phyloP scores from a whole-genome alignment of 2,888 invertebrate species.

The Lasioglossum leucozonium region DNA sequence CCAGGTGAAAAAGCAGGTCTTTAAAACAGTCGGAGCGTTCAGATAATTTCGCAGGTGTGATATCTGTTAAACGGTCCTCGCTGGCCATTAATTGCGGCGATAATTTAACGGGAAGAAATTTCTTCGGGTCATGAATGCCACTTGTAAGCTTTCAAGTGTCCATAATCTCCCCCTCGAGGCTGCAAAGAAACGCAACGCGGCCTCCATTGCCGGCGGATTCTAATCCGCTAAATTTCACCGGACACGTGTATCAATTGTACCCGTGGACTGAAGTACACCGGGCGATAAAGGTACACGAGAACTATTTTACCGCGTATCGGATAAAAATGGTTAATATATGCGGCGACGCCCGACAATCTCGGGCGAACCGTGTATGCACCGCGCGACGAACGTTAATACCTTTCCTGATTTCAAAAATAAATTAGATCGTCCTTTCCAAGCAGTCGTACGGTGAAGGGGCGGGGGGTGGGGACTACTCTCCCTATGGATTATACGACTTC shows the following conservation, averaged over 20 bases:
- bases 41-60: not conserved
- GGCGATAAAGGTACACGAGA: conserved; percentile 59
- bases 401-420: conserved; percentile 64
- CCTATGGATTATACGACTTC: conserved; percentile 59
- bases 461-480: not conserved
- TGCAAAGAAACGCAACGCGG: conserved; percentile 12
- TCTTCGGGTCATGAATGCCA: not conserved
- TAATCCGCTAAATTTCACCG: conserved; percentile 47
- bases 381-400: conserved; percentile 55
- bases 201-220: conserved; percentile 39
- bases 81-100: not conserved
- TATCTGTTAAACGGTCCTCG: not conserved
- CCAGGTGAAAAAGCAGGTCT: not conserved
- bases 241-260: conserved; percentile 55
- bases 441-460: not conserved
- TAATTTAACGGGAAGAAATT: not conserved
- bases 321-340: conserved; percentile 50
- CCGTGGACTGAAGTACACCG: conserved; percentile 12
- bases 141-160: not conserved
- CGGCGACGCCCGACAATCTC: conserved; percentile 26
- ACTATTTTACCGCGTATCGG: conserved; percentile 57
- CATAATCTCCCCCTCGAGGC: not conserved
- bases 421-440: conserved; percentile 63
- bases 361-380: conserved; percentile 42
- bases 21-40: not conserved